Evolutionary conservation across 2,888 invertebrate genomes (phyloP), one percentile per base, ranked within the genome.

Genomic region (Andrena dorsata): DNA sequence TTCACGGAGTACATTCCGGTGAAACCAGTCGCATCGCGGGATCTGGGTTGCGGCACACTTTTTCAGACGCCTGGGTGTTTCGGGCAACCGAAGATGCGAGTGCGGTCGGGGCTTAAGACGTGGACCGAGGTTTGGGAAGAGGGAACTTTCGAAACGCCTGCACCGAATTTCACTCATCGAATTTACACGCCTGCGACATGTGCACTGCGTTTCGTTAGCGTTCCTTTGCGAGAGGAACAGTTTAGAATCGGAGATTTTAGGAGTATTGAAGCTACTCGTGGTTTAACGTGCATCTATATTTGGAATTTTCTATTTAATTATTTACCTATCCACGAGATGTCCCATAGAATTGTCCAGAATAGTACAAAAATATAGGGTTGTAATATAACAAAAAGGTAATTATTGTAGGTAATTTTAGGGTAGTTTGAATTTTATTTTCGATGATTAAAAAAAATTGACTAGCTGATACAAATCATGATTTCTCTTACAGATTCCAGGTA

Each of bases 11-110:
- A 69, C 66, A 75, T 82, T 71, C 65, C 75, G 83, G 88, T 88
- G 85, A 89, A 90, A 87, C 75, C 85, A 78, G 80, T 74, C 77
- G 65, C 76, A 75, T 74, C 78, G 69, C 32, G 53, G 23, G 85
- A 91, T 87, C 88, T 87, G 86, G 89, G 90, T 90, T 90, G 71
- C 71, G 90, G 73, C 88, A 90, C 80, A 90, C 90, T 90, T 90
- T 88, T 90, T 87, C 84, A 65, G 16, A 51, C 65, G 41, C 16
- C n/a, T 53, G 35, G n/a, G 49, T 49, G 51, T 71, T 73, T 47
- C 75, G 61, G 64, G 82, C 81, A 74, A 78, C 83, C 75, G 58
- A 83, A 73, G 82, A 41, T 77, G 53, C 74, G 49, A 49, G 69
- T 56, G 58, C 41, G 66, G 56, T 73, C 51, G 49, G 8, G 28